phyloP scores from a whole-genome alignment of 2,888 invertebrate species.

The Deroplatys truncata region DNA sequence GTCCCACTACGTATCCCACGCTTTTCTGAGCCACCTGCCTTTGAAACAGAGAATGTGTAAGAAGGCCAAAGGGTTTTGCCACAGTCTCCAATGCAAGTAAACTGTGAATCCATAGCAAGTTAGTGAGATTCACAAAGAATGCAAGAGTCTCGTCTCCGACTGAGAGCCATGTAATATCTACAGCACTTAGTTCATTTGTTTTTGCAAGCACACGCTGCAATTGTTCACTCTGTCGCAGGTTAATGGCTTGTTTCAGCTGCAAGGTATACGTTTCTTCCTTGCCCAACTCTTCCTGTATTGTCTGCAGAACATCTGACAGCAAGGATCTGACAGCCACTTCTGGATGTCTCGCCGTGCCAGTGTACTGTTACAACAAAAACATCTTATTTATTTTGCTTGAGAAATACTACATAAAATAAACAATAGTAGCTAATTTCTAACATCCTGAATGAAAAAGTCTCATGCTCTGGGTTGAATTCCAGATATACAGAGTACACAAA shows the following conservation, averaged over 20 bases:
- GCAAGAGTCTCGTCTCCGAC: slow-evolving; percentile 41
- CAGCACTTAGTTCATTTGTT: slow-evolving; percentile 35
- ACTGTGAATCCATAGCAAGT: slow-evolving; percentile 43
- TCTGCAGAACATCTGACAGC: slow-evolving; percentile 18
- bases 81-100: slow-evolving; percentile 31
- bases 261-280: neutral
- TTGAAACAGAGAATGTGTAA: slow-evolving; percentile 25
- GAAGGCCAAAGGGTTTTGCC: slow-evolving; percentile 19
- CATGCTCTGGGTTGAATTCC: too few relatives aligned
- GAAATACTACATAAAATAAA: too few relatives aligned
- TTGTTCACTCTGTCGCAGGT: slow-evolving; percentile 28
- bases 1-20: slow-evolving; percentile 43
- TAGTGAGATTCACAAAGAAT: slow-evolving; percentile 43
- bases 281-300: neutral
- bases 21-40: slow-evolving; percentile 30
- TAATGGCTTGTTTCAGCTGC: neutral
- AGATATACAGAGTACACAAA: too few relatives aligned
- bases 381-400: too few relatives aligned
- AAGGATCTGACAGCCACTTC: slow-evolving; percentile 21
- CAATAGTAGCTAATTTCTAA: too few relatives aligned
- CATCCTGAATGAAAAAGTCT: too few relatives aligned
- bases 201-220: slow-evolving; percentile 37
- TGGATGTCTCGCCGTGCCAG: slow-evolving; percentile 23
- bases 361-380: slow-evolving; percentile 12
- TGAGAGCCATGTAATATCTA: slow-evolving; percentile 41